phyloP scores from a whole-genome alignment of 2,113 vertebrate species.

The Myiopsitta monachus region DNA sequence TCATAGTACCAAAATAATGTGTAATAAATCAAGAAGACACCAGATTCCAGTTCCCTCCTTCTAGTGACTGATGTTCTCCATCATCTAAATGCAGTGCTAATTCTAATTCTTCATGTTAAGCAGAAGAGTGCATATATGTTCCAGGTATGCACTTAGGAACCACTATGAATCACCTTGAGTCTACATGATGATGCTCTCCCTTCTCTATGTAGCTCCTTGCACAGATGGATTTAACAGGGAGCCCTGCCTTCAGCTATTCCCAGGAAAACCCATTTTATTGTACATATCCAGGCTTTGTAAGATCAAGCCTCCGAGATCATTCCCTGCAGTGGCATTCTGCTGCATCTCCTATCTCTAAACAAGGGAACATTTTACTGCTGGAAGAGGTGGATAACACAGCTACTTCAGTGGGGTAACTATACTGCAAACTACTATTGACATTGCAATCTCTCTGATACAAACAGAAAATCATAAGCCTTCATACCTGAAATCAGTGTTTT shows the following conservation, averaged over 20 bases:
- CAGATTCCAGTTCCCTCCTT: background rate
- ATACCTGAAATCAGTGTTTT: background rate
- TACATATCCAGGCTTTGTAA: background rate
- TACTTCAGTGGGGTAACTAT: background rate
- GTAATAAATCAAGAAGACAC: background rate
- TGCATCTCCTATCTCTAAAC: background rate
- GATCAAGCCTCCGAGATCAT: background rate
- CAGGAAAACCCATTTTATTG: background rate
- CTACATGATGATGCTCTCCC: background rate
- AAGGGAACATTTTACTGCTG: background rate
- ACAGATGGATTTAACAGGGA: background rate
- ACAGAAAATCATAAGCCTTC: background rate
- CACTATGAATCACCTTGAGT: fast-evolving
- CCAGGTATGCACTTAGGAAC: background rate
- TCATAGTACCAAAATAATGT: background rate
- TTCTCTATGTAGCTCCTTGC: background rate
- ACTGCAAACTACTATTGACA: background rate
- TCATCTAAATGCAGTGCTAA: background rate
- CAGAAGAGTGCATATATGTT: background rate
- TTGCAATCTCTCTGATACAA: background rate
- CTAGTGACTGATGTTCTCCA: background rate
- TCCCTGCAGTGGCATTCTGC: background rate
- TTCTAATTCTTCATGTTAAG: background rate
- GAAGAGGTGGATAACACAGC: background rate
- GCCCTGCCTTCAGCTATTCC: background rate